Conservation (phyloP, 1,140 invertebrate species). For the Calycopis cecrops region DNA sequence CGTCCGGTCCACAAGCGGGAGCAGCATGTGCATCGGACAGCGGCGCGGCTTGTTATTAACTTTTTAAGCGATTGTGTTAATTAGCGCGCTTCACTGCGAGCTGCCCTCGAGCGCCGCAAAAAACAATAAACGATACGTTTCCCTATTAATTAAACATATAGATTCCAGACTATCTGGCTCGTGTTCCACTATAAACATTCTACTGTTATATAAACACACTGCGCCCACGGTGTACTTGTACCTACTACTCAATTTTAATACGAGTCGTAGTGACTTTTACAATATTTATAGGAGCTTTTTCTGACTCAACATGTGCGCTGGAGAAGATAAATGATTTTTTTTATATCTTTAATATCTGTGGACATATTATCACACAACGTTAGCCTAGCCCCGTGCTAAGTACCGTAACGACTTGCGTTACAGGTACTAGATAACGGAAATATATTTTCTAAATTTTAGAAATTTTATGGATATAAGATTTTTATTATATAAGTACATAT, state of each 20-base stretch:
- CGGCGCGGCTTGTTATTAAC: slow-evolving; percentile 62
- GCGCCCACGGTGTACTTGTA: not conserved
- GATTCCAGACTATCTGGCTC: slow-evolving; percentile 21
- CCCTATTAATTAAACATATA: slow-evolving; percentile 60
- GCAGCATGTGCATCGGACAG: slow-evolving; percentile 62
- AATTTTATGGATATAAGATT: too few species aligned
- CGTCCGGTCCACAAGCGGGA: slow-evolving; percentile 30
- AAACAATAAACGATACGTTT: slow-evolving; percentile 58
- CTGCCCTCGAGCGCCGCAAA: slow-evolving; percentile 47
- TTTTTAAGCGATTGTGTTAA: slow-evolving; percentile 73
- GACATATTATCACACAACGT: too few species aligned
- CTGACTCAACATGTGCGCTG: not conserved
- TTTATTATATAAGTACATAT: too few species aligned
- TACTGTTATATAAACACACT: not conserved
- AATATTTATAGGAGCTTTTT: not conserved
- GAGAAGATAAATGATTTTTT: not conserved
- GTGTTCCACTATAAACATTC: slow-evolving; percentile 8
- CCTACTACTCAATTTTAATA: not conserved
- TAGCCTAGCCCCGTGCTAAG: too few species aligned
- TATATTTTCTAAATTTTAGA: too few species aligned
- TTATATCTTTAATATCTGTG: too few species aligned
- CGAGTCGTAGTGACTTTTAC: not conserved
- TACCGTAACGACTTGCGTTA: too few species aligned
- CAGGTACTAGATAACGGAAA: too few species aligned
- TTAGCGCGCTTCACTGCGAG: slow-evolving; percentile 58